These are phyloP conservation scores for Scytalopus superciliaris DNA, from an alignment of 2,113 vertebrate species.

Conservation along the genomic window DNA sequence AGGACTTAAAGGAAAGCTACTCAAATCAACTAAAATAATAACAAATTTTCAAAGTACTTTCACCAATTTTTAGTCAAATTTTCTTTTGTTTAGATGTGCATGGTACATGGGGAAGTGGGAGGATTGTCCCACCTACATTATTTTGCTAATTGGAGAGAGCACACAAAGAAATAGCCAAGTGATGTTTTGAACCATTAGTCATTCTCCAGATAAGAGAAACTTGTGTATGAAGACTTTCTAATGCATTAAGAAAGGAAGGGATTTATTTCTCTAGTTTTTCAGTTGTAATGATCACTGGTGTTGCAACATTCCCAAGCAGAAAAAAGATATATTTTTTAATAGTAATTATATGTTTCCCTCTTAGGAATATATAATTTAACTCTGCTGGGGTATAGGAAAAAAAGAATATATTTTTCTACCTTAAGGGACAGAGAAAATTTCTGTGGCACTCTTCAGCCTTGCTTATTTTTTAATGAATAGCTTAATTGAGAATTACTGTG, in stretches of 20 bases:
- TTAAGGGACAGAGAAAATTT: neutral
- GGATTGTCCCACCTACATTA: neutral
- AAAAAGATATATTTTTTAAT: neutral
- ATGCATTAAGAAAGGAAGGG: neutral
- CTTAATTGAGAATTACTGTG: neutral
- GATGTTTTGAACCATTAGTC: neutral
- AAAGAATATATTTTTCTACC: neutral
- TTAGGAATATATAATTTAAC: neutral
- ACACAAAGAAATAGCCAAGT: neutral
- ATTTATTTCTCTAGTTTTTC: neutral
- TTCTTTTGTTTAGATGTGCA: neutral
- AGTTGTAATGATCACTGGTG: neutral
- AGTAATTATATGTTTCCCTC: neutral
- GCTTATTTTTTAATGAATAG: neutral
- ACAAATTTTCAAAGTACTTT: neutral
- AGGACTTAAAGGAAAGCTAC: neutral
- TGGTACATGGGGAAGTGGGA: neutral
- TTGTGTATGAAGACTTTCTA: neutral
- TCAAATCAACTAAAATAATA: neutral
- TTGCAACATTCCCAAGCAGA: neutral
- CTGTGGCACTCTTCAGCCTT: neutral
- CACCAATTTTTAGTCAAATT: neutral
- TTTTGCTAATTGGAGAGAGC: neutral
- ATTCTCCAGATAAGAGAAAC: neutral
- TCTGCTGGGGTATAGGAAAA: neutral